These are phyloP conservation scores for Sebastes iracundus DNA, from an alignment of 2,797 vertebrate species.

Conservation along the genomic window DNA sequence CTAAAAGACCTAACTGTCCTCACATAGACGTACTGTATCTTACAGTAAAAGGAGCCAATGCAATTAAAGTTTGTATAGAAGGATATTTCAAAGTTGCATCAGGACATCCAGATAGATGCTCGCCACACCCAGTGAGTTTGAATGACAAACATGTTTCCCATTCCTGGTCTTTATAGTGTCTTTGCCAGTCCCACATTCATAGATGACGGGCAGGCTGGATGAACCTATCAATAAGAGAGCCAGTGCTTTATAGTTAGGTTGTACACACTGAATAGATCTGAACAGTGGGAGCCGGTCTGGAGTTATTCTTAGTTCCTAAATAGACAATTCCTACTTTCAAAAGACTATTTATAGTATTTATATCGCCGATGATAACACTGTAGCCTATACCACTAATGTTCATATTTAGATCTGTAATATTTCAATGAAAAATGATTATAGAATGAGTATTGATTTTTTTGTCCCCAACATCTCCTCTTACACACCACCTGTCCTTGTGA, in stretches of 20 bases:
- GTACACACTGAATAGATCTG: background rate
- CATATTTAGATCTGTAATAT: background rate
- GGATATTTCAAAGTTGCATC: background rate
- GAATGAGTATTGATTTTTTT: background rate
- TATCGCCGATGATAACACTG: background rate
- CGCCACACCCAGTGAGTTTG: constrained; percentile 41
- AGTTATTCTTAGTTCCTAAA: background rate
- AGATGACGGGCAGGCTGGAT: constrained; percentile 43
- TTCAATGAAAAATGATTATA: background rate
- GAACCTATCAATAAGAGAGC: constrained; percentile 36
- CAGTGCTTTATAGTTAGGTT: constrained; percentile 43
- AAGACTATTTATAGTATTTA: background rate
- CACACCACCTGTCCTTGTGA: background rate
- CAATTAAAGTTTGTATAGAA: background rate
- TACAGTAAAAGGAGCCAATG: background rate
- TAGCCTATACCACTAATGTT: background rate
- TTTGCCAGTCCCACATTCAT: background rate
- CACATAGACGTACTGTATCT: background rate
- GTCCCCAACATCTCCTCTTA: background rate
- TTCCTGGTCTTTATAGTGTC: constrained; percentile 1
- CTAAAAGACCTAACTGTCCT: background rate
- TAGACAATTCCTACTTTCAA: background rate
- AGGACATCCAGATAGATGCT: background rate
- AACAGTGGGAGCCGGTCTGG: background rate
- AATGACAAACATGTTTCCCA: constrained; percentile 43